phyloP scores from a whole-genome alignment of 2,888 invertebrate genomes.

The Erynnis tages region DNA sequence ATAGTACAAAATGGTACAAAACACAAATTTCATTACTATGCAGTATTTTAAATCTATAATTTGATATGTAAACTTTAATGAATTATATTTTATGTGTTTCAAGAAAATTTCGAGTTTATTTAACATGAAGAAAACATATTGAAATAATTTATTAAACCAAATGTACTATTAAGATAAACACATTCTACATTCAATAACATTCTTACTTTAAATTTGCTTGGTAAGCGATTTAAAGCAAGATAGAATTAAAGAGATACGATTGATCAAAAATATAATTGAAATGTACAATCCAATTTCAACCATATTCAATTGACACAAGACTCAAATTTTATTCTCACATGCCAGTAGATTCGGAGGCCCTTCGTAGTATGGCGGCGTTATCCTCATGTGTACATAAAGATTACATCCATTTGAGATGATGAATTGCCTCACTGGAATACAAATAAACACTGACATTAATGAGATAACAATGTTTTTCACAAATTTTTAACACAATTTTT shows the following conservation, averaged over 20 bases:
- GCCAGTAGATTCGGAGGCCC: background rate
- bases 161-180: background rate
- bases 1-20: background rate
- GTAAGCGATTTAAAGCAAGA: too few relatives aligned
- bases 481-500: background rate
- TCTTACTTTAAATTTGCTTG: too few relatives aligned
- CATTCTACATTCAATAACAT: too few relatives aligned
- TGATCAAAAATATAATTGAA: background rate
- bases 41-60: too few relatives aligned
- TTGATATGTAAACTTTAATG: too few relatives aligned
- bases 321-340: background rate
- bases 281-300: background rate
- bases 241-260: background rate
- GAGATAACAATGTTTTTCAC: slow-evolving; percentile 8
- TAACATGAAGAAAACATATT: too few relatives aligned
- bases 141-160: background rate
- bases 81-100: too few relatives aligned
- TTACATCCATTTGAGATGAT: slow-evolving; percentile 22
- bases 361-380: slow-evolving; percentile 1
- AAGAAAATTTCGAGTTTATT: too few relatives aligned
- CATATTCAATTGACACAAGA: background rate
- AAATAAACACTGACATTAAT: slow-evolving; percentile 17
- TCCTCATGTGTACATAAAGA: slow-evolving; percentile 9
- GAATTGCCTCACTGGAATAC: slow-evolving; percentile 21
- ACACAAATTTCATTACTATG: too few relatives aligned